Evolutionary conservation across 1,140 invertebrate genomes (phyloP).

Genomic region (Drosophila littoralis): DNA sequence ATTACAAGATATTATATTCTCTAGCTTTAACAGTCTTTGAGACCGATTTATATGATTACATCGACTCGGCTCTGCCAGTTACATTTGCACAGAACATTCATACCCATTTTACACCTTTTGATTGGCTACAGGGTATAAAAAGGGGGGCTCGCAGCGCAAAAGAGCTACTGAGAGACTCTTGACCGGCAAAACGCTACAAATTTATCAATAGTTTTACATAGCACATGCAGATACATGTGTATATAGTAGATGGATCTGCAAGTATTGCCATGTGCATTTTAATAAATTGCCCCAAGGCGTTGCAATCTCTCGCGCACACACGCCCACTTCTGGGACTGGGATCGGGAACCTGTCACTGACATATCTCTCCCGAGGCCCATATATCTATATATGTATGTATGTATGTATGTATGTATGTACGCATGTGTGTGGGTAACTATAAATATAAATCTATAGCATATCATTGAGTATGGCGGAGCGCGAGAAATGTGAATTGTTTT

Average conservation of each 20-base stretch:
- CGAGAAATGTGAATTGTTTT: slow-evolving; percentile 9
- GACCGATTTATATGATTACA: too few relatives aligned
- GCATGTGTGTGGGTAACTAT: slow-evolving; percentile 15
- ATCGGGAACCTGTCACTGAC: slow-evolving; percentile 12
- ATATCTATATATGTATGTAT: background rate
- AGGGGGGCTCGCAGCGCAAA: background rate
- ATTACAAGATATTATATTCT: too few relatives aligned
- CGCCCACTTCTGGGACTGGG: slow-evolving; percentile 11
- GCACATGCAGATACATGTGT: background rate
- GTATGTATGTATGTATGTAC: too few relatives aligned
- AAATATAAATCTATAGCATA: slow-evolving; percentile 17
- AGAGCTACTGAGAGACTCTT: background rate
- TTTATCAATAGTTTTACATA: slow-evolving; percentile 1
- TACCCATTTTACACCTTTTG: background rate
- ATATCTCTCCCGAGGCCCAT: background rate
- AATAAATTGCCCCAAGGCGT: slow-evolving; percentile 1
- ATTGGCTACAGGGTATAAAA: background rate
- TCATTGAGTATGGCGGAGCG: background rate
- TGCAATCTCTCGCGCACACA: background rate
- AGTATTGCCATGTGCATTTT: slow-evolving; percentile 23
- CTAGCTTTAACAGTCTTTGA: too few relatives aligned
- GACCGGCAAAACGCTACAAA: background rate
- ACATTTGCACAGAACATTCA: too few relatives aligned
- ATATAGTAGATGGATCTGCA: background rate
- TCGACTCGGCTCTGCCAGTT: too few relatives aligned